Evolutionary conservation across 2,888 invertebrate genomes (phyloP), one percentile per base, ranked within the genome.

Genomic region (Limnephilus auricula): DNA sequence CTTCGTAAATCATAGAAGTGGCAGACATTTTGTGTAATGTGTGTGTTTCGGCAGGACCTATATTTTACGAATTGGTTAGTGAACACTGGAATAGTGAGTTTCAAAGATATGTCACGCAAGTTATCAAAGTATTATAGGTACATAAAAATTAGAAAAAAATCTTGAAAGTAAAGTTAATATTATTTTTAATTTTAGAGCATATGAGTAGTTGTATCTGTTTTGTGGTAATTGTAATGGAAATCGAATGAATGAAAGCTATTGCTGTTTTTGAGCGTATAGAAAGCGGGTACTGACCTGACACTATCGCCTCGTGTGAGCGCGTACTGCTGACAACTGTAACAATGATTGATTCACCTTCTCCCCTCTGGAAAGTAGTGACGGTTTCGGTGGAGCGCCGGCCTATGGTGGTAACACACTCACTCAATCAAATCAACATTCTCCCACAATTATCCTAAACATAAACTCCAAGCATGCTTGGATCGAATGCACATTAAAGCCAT

Each of bases 21-120:
- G 97, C 96, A 89, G 96, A 96, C 96, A 97, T 96, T 96, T 96
- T 97, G 95, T 97, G 97, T 94, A 97, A 96, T 93, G 96, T 96
- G 95, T 96, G 97, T 94, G 96, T 96, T 96, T 97, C 97, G 93
- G 97, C 97, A 93, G 97, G 96, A 96, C 97, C 97, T 97, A 84
- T 88, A 50, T 91, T 80, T 91, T 91, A 90, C 65, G 86, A 91
- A 92, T 90, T 89, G 89, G 92, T 93, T 92, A 92, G 92, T 92
- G 40, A 92, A 92, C 84, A 92, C 92, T 34, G 91, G 32, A 90
- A 90, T 87, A 45, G 89, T 88, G 89, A 91, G 90, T 65, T 90
- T 84, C 86, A 85, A 86, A 91, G 80, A 91, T 91, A 91, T 79
- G 90, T 91, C 91, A 92, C 92, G 83, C 91, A 89, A 91, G 90